These are phyloP conservation scores for Pygmarrhopalites habei DNA, from an alignment of 1,140 invertebrate genomes.

Conservation along the genomic window DNA sequence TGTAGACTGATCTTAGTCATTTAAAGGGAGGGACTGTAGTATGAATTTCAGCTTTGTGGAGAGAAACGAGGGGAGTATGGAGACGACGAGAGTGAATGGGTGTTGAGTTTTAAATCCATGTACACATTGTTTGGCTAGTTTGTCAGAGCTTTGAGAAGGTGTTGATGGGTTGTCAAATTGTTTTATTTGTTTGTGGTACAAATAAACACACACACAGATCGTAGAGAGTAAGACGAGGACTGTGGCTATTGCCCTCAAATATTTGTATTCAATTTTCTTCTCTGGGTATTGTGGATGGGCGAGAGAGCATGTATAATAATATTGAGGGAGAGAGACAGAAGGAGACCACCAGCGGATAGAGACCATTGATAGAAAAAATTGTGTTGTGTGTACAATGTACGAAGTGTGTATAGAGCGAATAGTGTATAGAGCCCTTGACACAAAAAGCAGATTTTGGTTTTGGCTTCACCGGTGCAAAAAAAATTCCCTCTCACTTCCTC, in stretches of 20 bases:
- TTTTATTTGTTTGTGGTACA: neutral
- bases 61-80: no score
- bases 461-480: constrained; percentile 20
- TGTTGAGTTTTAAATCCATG: no score
- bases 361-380: constrained; percentile 16
- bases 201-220: neutral
- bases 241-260: neutral
- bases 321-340: neutral
- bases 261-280: constrained; percentile 10
- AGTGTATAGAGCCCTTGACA: no score
- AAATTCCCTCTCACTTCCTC: neutral
- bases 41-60: no score
- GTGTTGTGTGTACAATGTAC: no score
- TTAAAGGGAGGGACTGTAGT: no score
- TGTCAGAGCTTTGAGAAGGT: neutral
- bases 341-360: constrained; percentile 22
- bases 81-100: no score
- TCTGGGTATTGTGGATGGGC: constrained; percentile 22
- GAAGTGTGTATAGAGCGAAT: no score
- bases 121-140: neutral
- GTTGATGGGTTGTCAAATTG: neutral
- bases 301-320: constrained; percentile 27
- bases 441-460: no score
- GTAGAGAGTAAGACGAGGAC: neutral
- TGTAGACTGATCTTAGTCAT: no score